Evolutionary conservation across 2,113 vertebrate genomes (phyloP).

Genomic region (Microtus oregoni): DNA sequence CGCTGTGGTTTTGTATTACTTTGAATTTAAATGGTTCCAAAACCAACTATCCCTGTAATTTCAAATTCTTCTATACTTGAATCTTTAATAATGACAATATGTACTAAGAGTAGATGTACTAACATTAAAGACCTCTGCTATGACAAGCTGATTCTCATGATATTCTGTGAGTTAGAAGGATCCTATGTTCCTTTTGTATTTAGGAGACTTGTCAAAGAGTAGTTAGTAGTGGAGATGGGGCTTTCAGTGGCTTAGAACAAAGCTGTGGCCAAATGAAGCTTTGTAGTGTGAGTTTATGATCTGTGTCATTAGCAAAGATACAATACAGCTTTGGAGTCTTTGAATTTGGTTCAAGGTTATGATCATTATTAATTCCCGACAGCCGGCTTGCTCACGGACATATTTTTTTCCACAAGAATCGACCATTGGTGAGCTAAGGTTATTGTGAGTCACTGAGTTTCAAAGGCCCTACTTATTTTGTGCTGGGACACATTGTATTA

Average conservation of each 20-base stretch:
- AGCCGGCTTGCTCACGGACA: constrained; percentile 46
- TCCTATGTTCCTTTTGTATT: constrained; percentile 8
- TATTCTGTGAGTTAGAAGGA: background rate
- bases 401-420: constrained; percentile 31
- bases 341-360: constrained; percentile 59
- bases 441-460: constrained; percentile 13
- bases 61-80: background rate
- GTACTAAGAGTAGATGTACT: background rate
- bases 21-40: constrained; percentile 46
- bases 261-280: constrained; percentile 44
- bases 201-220: background rate
- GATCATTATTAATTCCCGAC: background rate
- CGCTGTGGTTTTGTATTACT: background rate
- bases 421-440: background rate
- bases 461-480: constrained; percentile 30
- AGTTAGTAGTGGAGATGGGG: background rate
- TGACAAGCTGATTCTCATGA: background rate
- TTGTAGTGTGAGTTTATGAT: constrained; percentile 43
- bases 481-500: background rate
- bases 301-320: constrained; percentile 20
- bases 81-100: background rate
- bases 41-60: background rate
- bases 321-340: constrained; percentile 50
- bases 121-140: background rate
- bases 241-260: constrained; percentile 39